phyloP scores from a whole-genome alignment of 2,113 vertebrate genomes.

The Hyperopisus bebe region DNA sequence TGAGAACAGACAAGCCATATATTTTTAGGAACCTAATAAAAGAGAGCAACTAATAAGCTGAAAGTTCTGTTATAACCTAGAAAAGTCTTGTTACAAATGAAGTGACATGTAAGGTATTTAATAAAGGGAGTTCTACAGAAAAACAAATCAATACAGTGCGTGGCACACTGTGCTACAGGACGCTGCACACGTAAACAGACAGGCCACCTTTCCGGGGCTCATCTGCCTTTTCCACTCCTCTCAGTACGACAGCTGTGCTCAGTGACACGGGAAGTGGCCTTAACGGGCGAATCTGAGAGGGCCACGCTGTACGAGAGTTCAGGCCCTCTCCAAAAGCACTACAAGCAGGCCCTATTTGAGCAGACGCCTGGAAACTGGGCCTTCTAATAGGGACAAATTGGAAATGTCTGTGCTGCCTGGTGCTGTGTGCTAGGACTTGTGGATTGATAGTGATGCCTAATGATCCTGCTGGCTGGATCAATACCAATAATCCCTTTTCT shows the following conservation, averaged over 20 bases:
- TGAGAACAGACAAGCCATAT: conserved; percentile 4
- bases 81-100: not conserved
- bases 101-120: conserved; percentile 1
- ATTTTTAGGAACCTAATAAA: not conserved
- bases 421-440: conserved; percentile 90
- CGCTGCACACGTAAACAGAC: not conserved
- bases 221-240: not conserved
- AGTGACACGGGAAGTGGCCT: not conserved
- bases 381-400: conserved; percentile 99
- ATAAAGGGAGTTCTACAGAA: not conserved
- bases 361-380: conserved; percentile 82
- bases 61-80: not conserved
- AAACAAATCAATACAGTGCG: not conserved
- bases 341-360: conserved; percentile 77
- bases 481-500: conserved; percentile 97
- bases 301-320: not conserved
- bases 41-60: not conserved
- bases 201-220: not conserved
- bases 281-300: not conserved
- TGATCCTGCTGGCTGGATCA: conserved; percentile 99
- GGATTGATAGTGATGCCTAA: conserved; percentile 99
- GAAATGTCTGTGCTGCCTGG: conserved; percentile 89
- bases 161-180: not conserved
- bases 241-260: not conserved
- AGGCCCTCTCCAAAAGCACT: conserved; percentile 50